A percentile compares a stretch with the other conserved stretches of the same genome.
phyloP scores from a whole-genome alignment of 2,113 vertebrate genomes.

The Sylvietta virens region DNA sequence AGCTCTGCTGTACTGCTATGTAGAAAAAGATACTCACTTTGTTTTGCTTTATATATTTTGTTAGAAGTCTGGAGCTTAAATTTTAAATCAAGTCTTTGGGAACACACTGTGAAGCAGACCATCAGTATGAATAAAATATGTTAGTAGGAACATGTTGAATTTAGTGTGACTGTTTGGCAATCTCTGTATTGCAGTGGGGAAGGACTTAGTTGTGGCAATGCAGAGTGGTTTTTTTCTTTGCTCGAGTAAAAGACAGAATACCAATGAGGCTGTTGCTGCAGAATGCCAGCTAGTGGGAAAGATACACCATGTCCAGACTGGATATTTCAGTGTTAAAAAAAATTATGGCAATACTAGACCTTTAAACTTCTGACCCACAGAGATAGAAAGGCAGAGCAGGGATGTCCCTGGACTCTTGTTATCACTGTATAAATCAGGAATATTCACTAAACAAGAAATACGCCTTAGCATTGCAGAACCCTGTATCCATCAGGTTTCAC shows the following conservation, averaged over 20 bases:
- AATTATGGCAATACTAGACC: not conserved
- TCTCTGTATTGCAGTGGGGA: not conserved
- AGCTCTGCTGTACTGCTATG: not conserved
- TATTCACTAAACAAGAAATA: not conserved
- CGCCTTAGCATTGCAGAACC: not conserved
- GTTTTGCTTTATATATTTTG: conserved; percentile 5
- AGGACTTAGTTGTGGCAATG: not conserved
- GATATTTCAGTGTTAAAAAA: not conserved
- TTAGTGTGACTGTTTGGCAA: not conserved
- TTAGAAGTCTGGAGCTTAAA: not conserved
- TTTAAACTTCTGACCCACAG: not conserved
- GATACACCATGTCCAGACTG: not conserved
- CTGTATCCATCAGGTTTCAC: not conserved
- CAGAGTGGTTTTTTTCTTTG: not conserved
- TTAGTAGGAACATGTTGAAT: not conserved
- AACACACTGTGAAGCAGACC: not conserved
- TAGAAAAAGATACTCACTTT: not conserved
- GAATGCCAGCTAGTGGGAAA: not conserved
- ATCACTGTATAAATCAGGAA: not conserved
- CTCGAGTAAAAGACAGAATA: not conserved
- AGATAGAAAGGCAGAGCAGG: not conserved
- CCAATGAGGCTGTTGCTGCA: conserved; percentile 9
- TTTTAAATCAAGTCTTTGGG: conserved; percentile 16
- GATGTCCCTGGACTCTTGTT: not conserved
- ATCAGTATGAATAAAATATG: conserved; percentile 29